Conservation (phyloP, 2,113 vertebrate genomes). For the Acinonyx jubatus region DNA sequence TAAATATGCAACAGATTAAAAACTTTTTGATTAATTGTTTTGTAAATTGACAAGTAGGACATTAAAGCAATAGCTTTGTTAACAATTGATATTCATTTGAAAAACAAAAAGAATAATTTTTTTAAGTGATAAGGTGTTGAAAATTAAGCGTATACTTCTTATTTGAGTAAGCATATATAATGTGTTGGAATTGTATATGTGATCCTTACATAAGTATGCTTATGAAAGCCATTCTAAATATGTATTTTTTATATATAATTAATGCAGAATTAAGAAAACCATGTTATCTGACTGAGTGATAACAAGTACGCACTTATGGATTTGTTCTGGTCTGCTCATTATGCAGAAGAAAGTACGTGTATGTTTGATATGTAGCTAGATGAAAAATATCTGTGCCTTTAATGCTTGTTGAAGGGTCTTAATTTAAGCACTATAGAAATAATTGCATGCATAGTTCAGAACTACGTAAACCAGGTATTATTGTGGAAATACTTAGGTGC, state of each 20-base stretch:
- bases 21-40: conserved; percentile 75
- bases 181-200: conserved; percentile 7
- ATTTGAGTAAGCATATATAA: background rate
- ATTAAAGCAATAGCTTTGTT: background rate
- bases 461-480: background rate
- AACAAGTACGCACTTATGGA: background rate
- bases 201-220: background rate
- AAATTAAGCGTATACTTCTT: background rate
- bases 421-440: conserved; percentile 1
- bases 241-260: background rate
- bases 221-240: background rate
- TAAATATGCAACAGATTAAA: conserved; percentile 76
- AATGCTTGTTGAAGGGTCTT: background rate
- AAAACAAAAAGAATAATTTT: conserved; percentile 15
- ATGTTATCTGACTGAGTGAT: background rate
- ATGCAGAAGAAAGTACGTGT: background rate
- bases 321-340: background rate
- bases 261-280: background rate
- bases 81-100: conserved; percentile 8
- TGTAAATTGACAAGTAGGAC: conserved; percentile 23
- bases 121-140: background rate
- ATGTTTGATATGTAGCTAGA: background rate
- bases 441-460: conserved; percentile 7
- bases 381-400: conserved; percentile 10
- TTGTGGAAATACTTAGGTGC: background rate